Conservation (phyloP, 2,113 vertebrate genomes). For the Microtus pennsylvanicus region DNA sequence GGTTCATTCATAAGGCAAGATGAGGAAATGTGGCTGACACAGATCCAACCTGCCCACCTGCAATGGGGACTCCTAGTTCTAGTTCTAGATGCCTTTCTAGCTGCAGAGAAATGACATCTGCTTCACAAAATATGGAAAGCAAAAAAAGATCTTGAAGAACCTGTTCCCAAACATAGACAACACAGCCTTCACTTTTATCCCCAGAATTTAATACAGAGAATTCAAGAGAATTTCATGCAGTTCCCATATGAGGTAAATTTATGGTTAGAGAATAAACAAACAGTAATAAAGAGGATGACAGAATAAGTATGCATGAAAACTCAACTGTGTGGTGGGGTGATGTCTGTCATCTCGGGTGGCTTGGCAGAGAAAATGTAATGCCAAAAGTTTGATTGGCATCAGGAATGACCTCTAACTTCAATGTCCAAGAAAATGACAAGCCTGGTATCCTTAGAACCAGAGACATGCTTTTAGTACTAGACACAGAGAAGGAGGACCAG, state of each 20-base stretch:
- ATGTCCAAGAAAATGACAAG: background rate
- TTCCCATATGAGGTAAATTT: background rate
- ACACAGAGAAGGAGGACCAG: background rate
- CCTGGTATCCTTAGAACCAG: background rate
- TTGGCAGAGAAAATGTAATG: background rate
- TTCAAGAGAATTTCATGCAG: background rate
- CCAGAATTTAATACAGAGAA: background rate
- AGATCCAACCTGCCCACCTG: background rate
- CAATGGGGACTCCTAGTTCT: background rate
- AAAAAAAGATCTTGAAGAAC: background rate
- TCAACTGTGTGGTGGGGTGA: rapidly evolving
- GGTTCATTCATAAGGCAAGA: background rate
- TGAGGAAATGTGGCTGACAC: background rate
- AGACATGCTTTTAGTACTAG: background rate
- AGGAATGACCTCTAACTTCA: background rate
- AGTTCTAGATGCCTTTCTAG: background rate
- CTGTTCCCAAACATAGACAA: background rate
- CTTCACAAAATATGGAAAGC: background rate
- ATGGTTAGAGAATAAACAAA: background rate
- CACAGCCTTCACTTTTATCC: background rate
- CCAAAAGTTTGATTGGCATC: background rate
- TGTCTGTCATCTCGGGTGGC: background rate
- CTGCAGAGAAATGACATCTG: background rate
- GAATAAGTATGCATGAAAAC: background rate
- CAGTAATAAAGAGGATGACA: background rate